These are phyloP conservation scores for Zapus hudsonius DNA, from an alignment of 2,113 vertebrate genomes.

Conservation along the genomic window DNA sequence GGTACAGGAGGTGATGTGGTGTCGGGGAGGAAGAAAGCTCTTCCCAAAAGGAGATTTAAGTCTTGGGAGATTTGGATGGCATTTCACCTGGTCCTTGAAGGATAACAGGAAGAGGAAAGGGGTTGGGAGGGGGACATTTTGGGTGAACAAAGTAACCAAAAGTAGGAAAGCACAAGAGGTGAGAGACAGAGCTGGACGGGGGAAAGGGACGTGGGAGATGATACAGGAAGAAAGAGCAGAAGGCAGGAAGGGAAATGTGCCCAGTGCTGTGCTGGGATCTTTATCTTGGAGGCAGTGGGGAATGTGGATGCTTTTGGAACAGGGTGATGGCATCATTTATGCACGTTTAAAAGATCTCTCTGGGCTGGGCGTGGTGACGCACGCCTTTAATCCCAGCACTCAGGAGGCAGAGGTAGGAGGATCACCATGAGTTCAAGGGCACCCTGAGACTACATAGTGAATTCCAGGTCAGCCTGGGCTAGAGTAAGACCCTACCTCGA, in stretches of 20 bases:
- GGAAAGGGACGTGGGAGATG: neutral
- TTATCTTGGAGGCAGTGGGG: neutral
- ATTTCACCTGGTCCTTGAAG: conserved; percentile 18
- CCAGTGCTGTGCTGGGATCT: neutral
- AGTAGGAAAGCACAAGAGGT: neutral
- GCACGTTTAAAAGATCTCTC: conserved; percentile 13
- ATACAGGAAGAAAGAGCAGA: neutral
- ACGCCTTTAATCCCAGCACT: no score
- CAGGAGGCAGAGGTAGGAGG: no score
- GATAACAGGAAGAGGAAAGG: conserved; percentile 4
- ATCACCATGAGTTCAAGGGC: no score
- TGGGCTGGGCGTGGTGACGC: neutral
- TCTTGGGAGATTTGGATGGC: no score
- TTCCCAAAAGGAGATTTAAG: neutral
- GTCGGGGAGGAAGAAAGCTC: neutral
- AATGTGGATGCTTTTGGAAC: conserved; percentile 21
- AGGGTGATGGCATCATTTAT: neutral
- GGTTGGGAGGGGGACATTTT: neutral
- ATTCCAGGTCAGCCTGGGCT: no score
- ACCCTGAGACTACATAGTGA: no score
- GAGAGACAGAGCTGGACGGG: neutral
- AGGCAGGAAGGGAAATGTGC: neutral
- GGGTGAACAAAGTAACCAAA: neutral
- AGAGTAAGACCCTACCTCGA: no score
- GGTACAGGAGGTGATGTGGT: neutral